phyloP scores from a whole-genome alignment of 2,797 vertebrate genomes.

The Glyptemys insculpta region DNA sequence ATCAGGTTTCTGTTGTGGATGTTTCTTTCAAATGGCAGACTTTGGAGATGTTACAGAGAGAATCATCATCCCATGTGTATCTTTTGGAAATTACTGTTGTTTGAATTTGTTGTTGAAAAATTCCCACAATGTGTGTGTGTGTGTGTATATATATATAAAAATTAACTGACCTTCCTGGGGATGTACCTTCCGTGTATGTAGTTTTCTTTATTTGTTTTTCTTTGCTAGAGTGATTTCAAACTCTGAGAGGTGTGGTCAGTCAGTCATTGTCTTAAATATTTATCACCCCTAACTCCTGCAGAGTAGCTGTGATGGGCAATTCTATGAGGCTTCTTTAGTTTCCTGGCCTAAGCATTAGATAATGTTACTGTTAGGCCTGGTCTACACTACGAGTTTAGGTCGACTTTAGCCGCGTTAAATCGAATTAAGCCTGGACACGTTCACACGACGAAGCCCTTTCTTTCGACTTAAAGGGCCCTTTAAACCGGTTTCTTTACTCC shows the following conservation, averaged over 20 bases:
- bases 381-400: too few relatives aligned
- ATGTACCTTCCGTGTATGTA: background rate
- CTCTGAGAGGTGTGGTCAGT: background rate
- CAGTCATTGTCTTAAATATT: background rate
- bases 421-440: too few relatives aligned
- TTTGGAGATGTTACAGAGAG: background rate
- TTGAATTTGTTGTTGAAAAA: background rate
- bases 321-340: background rate
- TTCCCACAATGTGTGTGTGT: background rate
- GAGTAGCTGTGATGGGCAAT: background rate
- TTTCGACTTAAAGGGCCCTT: too few relatives aligned
- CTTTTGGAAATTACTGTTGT: background rate
- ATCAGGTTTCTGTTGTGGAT: background rate
- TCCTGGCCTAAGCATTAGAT: background rate
- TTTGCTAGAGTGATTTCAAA: background rate
- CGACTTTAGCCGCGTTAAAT: too few relatives aligned
- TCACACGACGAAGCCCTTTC: too few relatives aligned
- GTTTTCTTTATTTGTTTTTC: background rate
- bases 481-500: too few relatives aligned
- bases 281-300: background rate
- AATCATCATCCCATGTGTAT: background rate
- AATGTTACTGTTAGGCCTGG: background rate
- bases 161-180: too few relatives aligned
- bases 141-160: too few relatives aligned
- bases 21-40: slow-evolving; percentile 1